Base-by-base conservation (phyloP, 2,113 vertebrate species). In the Rhinoderma darwinii region DNA sequence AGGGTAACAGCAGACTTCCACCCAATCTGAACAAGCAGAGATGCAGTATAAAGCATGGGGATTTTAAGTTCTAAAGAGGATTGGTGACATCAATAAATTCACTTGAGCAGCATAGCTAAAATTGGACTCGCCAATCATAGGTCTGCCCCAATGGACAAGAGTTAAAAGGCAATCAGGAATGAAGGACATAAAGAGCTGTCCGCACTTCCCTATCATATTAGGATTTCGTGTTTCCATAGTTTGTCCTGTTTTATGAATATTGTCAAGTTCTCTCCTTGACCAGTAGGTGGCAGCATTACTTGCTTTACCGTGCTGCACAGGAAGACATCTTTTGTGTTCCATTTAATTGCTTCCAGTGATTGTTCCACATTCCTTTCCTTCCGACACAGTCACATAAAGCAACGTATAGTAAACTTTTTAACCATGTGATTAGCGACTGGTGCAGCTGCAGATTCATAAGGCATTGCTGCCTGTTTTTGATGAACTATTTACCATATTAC, bases 331-430 rank as follows among this genome's bases (percentile, higher is more conserved):
- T 61, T 83, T 84, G 81, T 88, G 56, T 54, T 84, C 12, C 18
- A 37, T 79, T 50, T 88, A 84, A 88, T 84, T 88, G 70, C 68
- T 82, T 82, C 86, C 86, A 82, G 68, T 43, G 35, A 87, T 87
- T 87, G 79, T 87, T 87, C 8, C 56, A 54, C 86, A 82, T 87
- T 87, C 79, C 79, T 87, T 10, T 82, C 68, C 86, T 87, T 59
- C 35, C 39, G 7, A 59, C 85, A 78, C 27, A 15, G 66, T 50
- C 74, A 75, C 81, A 74, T 75, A 82, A 82, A 73, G 68, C 72
- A 75, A 47, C 27, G n/a, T 50, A 82, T 73, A 18, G 66, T 47
- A 72, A 56, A 79, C 11, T 61, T 44, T n/a, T 73, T 75, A 61
- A 75, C 35, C 15, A 61, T 63, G n/a, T 56, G 22, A 41, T 27